These are phyloP conservation scores for Tiliacea citrago DNA, from an alignment of 2,888 invertebrate genomes.

Conservation along the genomic window DNA sequence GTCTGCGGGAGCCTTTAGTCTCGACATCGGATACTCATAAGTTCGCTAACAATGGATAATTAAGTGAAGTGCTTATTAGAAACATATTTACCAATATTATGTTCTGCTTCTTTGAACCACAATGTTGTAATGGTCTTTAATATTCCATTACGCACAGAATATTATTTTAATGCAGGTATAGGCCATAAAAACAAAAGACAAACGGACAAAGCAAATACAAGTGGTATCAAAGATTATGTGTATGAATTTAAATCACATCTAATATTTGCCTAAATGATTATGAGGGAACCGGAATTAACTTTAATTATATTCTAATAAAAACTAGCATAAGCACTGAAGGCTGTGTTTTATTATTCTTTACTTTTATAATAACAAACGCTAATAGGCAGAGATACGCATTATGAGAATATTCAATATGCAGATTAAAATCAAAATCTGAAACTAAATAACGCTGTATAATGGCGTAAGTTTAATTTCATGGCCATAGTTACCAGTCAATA, in stretches of 20 bases:
- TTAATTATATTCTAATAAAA: slow-evolving; percentile 13
- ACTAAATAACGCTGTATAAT: not conserved
- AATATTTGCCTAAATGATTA: slow-evolving; percentile 43
- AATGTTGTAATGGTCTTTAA: slow-evolving; percentile 10
- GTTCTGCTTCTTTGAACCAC: slow-evolving; percentile 20
- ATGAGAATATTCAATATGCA: not conserved
- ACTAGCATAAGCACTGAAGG: not conserved
- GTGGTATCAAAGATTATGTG: slow-evolving; percentile 21
- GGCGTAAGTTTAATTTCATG: not conserved
- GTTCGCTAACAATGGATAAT: slow-evolving; percentile 28
- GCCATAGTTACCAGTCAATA: not conserved
- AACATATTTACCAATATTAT: slow-evolving; percentile 15
- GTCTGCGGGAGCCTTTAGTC: not conserved
- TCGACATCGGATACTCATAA: not conserved
- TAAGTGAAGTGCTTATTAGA: slow-evolving; percentile 9
- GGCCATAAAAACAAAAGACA: slow-evolving; percentile 7
- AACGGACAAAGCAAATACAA: slow-evolving; percentile 23
- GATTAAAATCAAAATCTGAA: slow-evolving; percentile 20
- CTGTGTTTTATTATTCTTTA: not conserved
- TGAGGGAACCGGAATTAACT: slow-evolving; percentile 18
- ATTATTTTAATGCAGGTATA: not conserved
- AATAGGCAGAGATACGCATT: not conserved
- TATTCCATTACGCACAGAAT: not conserved
- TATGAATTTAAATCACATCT: slow-evolving; percentile 18
- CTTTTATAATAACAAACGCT: slow-evolving; percentile 5